phyloP scores from a whole-genome alignment of 2,113 vertebrate species.

The Malurus cyaneus region DNA sequence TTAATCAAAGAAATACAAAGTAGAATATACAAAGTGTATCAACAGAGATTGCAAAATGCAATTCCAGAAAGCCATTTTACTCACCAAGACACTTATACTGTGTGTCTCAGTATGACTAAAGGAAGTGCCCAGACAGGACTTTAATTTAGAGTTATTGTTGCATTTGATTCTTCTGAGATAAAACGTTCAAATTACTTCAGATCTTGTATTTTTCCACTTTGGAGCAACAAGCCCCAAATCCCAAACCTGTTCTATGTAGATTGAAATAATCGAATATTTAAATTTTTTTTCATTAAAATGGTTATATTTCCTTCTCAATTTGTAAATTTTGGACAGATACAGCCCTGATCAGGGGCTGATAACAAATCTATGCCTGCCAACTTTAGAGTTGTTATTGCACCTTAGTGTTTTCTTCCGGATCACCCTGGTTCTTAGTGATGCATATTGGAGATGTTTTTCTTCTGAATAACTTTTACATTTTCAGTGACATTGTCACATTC shows the following conservation, averaged over 20 bases:
- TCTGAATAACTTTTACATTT: not conserved
- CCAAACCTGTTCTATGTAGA: not conserved
- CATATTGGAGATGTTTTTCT: not conserved
- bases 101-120: not conserved
- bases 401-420: not conserved
- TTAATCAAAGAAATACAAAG: conserved; percentile 44
- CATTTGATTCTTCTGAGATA: not conserved
- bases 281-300: not conserved
- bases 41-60: conserved; percentile 40
- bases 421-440: not conserved
- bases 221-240: not conserved
- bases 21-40: conserved; percentile 10
- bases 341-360: not conserved
- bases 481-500: not conserved
- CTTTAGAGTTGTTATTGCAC: not conserved
- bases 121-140: not conserved
- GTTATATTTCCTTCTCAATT: not conserved
- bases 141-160: not conserved
- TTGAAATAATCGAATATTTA: not conserved
- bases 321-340: not conserved
- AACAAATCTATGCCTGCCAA: not conserved
- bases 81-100: not conserved
- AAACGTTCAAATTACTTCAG: not conserved
- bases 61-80: conserved; percentile 47
- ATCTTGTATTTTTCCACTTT: not conserved